Evolutionary conservation across 2,113 vertebrate genomes (phyloP).

Genomic region (Dicerorhinus sumatrensis): DNA sequence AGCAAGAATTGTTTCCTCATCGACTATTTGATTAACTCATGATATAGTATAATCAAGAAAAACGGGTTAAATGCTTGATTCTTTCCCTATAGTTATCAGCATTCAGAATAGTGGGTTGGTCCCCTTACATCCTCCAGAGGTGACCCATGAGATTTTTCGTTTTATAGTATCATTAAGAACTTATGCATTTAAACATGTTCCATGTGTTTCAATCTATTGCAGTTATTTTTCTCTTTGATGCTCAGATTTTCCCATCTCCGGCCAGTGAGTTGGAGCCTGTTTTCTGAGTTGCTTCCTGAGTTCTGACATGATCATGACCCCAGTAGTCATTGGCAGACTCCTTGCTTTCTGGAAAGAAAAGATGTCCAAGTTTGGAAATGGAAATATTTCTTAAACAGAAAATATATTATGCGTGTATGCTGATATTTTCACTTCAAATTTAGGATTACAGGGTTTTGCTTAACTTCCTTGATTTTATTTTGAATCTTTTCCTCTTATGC

Average conservation of each 20-base stretch:
- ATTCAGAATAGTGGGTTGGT: neutral
- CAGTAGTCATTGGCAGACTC: neutral
- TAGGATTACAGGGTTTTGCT: neutral
- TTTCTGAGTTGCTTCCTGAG: neutral
- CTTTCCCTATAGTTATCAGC: neutral
- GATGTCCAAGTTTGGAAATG: neutral
- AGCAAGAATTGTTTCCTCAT: neutral
- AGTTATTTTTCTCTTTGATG: neutral
- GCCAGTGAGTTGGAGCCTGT: neutral
- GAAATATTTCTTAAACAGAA: neutral
- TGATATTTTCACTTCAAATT: neutral
- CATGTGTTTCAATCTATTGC: neutral
- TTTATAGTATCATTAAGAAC: neutral
- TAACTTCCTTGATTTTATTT: conserved; percentile 33
- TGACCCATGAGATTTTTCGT: neutral
- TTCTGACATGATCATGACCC: neutral
- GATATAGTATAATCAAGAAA: neutral
- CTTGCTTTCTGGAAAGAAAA: conserved; percentile 41
- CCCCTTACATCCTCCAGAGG: neutral
- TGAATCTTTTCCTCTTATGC: neutral
- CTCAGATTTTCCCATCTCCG: neutral
- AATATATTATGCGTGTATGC: neutral
- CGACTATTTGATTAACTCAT: neutral
- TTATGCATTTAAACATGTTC: neutral
- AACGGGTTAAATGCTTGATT: neutral